Evolutionary conservation across 2,888 invertebrate species (phyloP), one percentile per base, ranked within the genome.

Genomic region (Apotomis capreana): DNA sequence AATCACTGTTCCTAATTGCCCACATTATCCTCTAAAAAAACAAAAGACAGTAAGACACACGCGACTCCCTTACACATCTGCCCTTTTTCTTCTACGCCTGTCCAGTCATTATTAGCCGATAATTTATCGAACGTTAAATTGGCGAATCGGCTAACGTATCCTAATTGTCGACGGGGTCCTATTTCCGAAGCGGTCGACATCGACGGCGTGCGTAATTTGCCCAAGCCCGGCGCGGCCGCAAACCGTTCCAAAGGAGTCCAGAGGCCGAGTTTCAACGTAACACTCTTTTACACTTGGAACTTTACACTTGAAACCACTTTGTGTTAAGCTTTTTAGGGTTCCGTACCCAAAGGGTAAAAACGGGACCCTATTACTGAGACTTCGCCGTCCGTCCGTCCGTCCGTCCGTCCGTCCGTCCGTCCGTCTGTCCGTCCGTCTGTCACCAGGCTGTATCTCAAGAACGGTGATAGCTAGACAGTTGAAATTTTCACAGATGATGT

Each of bases 101-200:
- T 10, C 57, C n/a, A n/a, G 15, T 51, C 55, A 49, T 67, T 61
- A 71, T 71, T 71, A 68, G 67, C 61, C 49, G 57, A 62, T 68
- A 64, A 70, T 60, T 61, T 68, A 68, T 63, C 68, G 57, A 68
- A 63, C 68, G 63, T 52, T 68, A 54, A 68, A 72, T 72, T 68
- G 68, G 51, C 8, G 52, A 63, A 58, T 68, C 59, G 55, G 54
- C 46, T 63, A 61, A 71, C 68, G 67, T 58, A 37, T 52, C 58
- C 63, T 72, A 72, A 72, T 72, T 72, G 68, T 68, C 63, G 59
- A 72, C 51, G 9, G 68, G 58, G n/a, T 68, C 58, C 61, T 62
- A 52, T 71, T 68, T 57, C 69, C 69, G 46, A 55, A 57, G 63
- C 68, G 68, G 68, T 51, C 58, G 71, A 61, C 44, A 59, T 51